Conservation (phyloP, 2,113 vertebrate genomes). For the Cebus imitator region DNA sequence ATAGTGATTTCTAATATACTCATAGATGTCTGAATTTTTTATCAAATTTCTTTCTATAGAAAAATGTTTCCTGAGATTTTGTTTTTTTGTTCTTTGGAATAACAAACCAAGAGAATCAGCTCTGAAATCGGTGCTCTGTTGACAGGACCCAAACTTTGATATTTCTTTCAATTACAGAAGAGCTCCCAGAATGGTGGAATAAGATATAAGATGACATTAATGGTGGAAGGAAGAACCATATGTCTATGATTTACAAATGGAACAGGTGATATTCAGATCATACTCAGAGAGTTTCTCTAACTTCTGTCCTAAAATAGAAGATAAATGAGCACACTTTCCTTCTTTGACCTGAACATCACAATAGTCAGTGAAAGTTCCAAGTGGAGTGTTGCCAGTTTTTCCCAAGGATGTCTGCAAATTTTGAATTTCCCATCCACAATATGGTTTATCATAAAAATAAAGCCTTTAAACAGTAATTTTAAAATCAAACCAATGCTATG, state of each 20-base stretch:
- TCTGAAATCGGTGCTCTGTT: not conserved
- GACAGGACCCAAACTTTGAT: not conserved
- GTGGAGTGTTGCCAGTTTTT: not conserved
- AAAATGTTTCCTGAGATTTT: not conserved
- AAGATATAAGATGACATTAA: not conserved
- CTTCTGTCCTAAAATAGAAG: not conserved
- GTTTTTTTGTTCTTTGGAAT: not conserved
- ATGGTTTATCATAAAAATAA: constrained; percentile 3
- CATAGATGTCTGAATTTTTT: not conserved
- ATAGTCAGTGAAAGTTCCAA: not conserved
- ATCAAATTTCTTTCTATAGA: not conserved
- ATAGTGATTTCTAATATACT: constrained; percentile 41
- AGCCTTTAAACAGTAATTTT: not conserved
- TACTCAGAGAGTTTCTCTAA: not conserved
- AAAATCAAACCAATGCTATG: not conserved
- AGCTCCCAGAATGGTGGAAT: not conserved
- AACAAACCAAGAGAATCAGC: not conserved
- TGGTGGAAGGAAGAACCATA: not conserved
- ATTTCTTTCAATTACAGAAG: not conserved
- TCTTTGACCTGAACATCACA: not conserved
- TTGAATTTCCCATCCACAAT: not conserved
- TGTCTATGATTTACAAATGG: not conserved
- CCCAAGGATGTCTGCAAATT: not conserved
- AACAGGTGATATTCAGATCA: not conserved
- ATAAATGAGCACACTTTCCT: not conserved